These are phyloP conservation scores for Amiota minor DNA, from an alignment of 2,888 invertebrate species.

Conservation along the genomic window DNA sequence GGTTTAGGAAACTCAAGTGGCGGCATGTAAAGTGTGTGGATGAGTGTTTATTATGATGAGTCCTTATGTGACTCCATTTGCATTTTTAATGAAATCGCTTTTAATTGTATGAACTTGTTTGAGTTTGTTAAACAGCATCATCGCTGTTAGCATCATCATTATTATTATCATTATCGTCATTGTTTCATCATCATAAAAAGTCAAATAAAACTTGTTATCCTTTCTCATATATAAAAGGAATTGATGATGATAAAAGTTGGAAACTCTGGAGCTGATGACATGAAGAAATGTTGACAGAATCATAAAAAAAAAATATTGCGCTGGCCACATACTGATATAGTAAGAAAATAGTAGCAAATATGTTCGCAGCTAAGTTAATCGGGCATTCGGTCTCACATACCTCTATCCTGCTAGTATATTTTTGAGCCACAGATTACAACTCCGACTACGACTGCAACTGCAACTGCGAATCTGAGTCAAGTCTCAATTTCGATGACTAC, in stretches of 20 bases:
- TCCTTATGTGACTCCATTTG: slow-evolving; percentile 61
- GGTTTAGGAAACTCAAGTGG: slow-evolving; percentile 14
- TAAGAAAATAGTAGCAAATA: slow-evolving; percentile 51
- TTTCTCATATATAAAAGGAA: no score
- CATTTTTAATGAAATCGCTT: slow-evolving; percentile 69
- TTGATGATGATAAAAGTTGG: no score
- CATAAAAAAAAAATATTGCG: slow-evolving; percentile 61
- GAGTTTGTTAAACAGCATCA: slow-evolving; percentile 62
- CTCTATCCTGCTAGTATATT: no score
- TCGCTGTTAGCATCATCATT: neutral
- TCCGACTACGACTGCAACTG: no score
- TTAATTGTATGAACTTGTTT: slow-evolving; percentile 70
- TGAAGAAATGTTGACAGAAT: slow-evolving; percentile 20
- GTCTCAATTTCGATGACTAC: slow-evolving; percentile 24
- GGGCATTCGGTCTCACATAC: no score
- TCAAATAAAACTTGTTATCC: slow-evolving; percentile 40
- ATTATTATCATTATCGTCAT: slow-evolving; percentile 24
- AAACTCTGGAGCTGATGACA: no score
- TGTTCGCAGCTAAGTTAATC: slow-evolving; percentile 53
- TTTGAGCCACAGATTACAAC: no score
- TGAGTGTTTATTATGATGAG: slow-evolving; percentile 50
- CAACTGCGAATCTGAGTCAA: neutral
- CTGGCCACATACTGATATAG: slow-evolving; percentile 62
- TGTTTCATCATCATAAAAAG: slow-evolving; percentile 34
- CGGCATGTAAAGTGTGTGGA: slow-evolving; percentile 25